Conservation (phyloP, 2,113 vertebrate genomes). For the Aphelocoma coerulescens region DNA sequence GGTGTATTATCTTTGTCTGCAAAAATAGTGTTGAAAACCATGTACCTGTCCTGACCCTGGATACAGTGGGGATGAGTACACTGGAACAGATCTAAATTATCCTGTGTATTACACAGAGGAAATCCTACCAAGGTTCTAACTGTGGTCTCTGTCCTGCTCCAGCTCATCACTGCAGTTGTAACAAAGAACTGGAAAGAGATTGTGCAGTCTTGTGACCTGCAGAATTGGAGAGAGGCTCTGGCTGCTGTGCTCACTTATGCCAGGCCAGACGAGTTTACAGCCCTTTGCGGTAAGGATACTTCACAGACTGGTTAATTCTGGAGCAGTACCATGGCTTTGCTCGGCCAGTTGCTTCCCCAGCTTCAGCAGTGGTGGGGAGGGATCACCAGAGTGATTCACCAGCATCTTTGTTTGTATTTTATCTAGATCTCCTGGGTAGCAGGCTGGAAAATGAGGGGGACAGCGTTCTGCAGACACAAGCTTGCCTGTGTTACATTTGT, state of each 20-base stretch:
- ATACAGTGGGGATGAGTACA: not conserved
- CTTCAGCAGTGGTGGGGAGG: not conserved
- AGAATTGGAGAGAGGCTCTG: conserved; percentile 93
- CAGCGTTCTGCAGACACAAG: conserved; percentile 79
- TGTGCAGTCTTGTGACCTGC: conserved; percentile 89
- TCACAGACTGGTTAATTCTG: not conserved
- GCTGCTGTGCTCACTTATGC: conserved; percentile 94
- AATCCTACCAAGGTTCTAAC: not conserved
- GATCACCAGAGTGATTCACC: not conserved
- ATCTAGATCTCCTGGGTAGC: conserved; percentile 85
- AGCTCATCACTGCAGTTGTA: conserved; percentile 96
- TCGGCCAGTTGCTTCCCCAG: not conserved
- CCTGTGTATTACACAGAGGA: not conserved
- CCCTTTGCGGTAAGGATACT: conserved; percentile 84
- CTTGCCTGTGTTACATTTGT: conserved; percentile 95
- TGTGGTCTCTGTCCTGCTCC: not conserved
- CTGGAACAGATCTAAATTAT: not conserved
- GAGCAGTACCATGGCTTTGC: not conserved
- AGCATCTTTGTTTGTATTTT: not conserved
- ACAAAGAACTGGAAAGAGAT: conserved; percentile 93
- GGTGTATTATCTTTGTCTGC: not conserved
- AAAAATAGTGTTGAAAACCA: not conserved
- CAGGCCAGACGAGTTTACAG: conserved; percentile 87
- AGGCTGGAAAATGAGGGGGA: conserved; percentile 86
- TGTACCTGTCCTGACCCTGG: not conserved